Conservation (phyloP, 2,797 vertebrate genomes). For the Gambelia wislizenii region DNA sequence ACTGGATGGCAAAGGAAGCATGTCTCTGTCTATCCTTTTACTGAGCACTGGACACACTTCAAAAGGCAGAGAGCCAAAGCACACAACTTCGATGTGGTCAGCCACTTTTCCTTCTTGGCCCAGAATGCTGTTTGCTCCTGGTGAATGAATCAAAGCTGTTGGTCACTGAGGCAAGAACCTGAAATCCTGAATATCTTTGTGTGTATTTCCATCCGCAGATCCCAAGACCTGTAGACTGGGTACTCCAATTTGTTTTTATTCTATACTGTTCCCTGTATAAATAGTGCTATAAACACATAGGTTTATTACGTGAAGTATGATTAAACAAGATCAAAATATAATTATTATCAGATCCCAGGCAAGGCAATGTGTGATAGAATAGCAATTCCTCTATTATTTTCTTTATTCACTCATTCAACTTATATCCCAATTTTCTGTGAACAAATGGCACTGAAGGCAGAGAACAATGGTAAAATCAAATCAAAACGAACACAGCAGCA, state of each 20-base stretch:
- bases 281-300: neutral
- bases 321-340: neutral
- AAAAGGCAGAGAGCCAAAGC: neutral
- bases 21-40: neutral
- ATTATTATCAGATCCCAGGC: conserved; percentile 4
- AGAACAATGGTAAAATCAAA: neutral
- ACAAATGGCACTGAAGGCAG: neutral
- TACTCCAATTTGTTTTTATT: neutral
- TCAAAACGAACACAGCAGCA: neutral
- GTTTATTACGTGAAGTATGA: conserved; percentile 3
- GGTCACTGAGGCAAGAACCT: neutral
- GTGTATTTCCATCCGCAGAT: neutral
- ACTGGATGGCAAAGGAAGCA: neutral
- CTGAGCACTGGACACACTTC: neutral
- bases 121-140: neutral
- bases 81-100: neutral
- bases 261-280: neutral
- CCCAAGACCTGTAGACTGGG: neutral
- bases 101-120: neutral
- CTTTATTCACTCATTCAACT: neutral
- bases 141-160: neutral
- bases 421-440: neutral
- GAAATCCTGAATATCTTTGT: neutral
- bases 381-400: neutral
- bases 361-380: neutral